phyloP scores from a whole-genome alignment of 2,113 vertebrate genomes.

The Gila orcuttii region DNA sequence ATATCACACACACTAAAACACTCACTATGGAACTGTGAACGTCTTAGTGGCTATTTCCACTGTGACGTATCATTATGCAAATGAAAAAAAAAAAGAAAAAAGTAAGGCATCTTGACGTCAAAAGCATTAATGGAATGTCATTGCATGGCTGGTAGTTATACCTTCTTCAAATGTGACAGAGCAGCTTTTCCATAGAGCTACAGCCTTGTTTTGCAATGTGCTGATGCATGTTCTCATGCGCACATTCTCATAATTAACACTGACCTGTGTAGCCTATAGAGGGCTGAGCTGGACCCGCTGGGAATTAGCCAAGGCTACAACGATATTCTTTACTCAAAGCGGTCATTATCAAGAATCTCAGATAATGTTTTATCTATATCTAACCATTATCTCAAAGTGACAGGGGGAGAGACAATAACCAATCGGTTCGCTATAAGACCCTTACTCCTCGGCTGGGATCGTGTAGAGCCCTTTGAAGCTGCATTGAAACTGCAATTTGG shows the following conservation, averaged over 20 bases:
- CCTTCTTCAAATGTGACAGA: background rate
- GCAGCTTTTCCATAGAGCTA: background rate
- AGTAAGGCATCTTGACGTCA: too few species aligned
- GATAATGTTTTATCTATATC: too few species aligned
- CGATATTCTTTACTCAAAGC: background rate
- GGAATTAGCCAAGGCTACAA: background rate
- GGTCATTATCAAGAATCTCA: background rate
- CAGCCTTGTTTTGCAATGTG: conserved; percentile 10
- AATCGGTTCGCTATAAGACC: too few species aligned
- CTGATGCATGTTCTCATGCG: conserved; percentile 5
- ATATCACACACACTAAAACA: background rate
- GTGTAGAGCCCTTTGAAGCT: too few species aligned
- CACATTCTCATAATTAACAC: conserved; percentile 13
- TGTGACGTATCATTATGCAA: background rate
- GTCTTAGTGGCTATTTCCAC: background rate
- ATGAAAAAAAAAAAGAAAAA: background rate
- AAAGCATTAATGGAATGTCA: too few species aligned
- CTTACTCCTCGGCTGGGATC: too few species aligned
- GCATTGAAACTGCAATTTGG: too few species aligned
- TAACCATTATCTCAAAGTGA: too few species aligned
- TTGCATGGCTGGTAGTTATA: background rate
- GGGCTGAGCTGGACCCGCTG: background rate
- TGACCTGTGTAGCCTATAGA: background rate
- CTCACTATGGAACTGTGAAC: background rate
- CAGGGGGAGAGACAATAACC: too few species aligned